Percentiles rank a stretch among this genome's conserved stretches.
Conservation (phyloP, 2,797 vertebrate genomes). For the Botia almorhae region DNA sequence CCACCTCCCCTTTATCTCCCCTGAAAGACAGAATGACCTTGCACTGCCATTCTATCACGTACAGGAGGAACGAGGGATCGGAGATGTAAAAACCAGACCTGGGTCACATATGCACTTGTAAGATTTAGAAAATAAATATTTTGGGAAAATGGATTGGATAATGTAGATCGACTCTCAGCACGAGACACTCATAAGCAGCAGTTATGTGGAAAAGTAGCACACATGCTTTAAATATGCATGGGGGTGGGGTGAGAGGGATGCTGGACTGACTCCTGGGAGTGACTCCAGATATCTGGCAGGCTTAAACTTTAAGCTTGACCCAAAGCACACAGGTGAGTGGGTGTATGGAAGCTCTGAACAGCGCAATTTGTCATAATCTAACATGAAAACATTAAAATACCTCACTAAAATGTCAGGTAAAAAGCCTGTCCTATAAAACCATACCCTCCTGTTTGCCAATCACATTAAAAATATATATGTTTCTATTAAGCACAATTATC, state of each 20-base stretch:
- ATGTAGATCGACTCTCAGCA: slow-evolving; percentile 35
- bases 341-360: slow-evolving; percentile 27
- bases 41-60: slow-evolving; percentile 56
- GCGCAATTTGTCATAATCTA: not conserved
- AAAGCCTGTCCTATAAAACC: too few relatives aligned
- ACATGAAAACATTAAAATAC: not conserved
- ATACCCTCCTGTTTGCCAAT: too few relatives aligned
- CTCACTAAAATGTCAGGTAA: not conserved
- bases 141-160: not conserved
- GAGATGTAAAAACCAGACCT: slow-evolving; percentile 34
- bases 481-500: too few relatives aligned
- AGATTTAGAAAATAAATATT: slow-evolving; percentile 38
- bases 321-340: slow-evolving; percentile 16
- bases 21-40: slow-evolving; percentile 59
- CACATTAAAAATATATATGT: too few relatives aligned
- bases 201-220: slow-evolving; percentile 10
- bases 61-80: slow-evolving; percentile 35
- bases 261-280: slow-evolving; percentile 30
- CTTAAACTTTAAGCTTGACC: slow-evolving; percentile 32
- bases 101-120: slow-evolving; percentile 51
- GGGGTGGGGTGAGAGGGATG: slow-evolving; percentile 32
- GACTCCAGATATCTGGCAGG: slow-evolving; percentile 10
- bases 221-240: slow-evolving; percentile 52
- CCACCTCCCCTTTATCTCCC: slow-evolving; percentile 46
- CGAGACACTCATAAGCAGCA: not conserved